A percentile compares a stretch with the other conserved stretches of the same genome.
Evolutionary conservation across 2,113 vertebrate genomes (phyloP).

Genomic region (Psephotus haematonotus): DNA sequence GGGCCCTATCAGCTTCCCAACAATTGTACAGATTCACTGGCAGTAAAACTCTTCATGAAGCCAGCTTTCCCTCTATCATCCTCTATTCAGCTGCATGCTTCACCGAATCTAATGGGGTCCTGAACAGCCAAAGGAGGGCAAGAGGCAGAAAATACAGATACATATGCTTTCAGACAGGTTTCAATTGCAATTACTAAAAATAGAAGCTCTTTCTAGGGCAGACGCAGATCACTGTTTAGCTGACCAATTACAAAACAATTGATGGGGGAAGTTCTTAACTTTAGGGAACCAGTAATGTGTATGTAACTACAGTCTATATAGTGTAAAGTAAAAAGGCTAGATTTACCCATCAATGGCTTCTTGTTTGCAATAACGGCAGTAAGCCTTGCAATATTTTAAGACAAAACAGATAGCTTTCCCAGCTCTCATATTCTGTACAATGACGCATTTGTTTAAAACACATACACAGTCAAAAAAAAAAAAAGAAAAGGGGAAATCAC

Average conservation of each 20-base stretch:
- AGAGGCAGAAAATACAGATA: not conserved
- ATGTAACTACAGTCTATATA: not conserved
- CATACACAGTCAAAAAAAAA: not conserved
- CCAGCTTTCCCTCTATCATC: not conserved
- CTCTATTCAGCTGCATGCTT: not conserved
- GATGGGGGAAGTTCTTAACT: not conserved
- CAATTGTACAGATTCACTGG: not conserved
- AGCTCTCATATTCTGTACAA: not conserved
- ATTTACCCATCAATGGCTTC: not conserved
- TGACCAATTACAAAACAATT: not conserved
- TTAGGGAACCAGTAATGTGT: not conserved
- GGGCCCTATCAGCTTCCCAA: not conserved
- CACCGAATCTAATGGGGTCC: not conserved
- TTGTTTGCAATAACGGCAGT: not conserved
- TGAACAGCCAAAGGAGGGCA: not conserved
- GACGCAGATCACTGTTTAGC: not conserved
- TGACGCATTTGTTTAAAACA: not conserved
- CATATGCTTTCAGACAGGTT: rapidly evolving
- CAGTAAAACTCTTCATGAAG: not conserved
- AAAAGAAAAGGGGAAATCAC: not conserved
- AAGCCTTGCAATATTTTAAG: not conserved
- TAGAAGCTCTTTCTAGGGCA: not conserved
- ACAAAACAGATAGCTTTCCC: not conserved
- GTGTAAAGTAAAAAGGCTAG: not conserved
- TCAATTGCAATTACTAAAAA: not conserved